A percentile compares a stretch with the other conserved stretches of the same genome.
Evolutionary conservation across 2,797 vertebrate species (phyloP).

Genomic region (Sylvia borin): DNA sequence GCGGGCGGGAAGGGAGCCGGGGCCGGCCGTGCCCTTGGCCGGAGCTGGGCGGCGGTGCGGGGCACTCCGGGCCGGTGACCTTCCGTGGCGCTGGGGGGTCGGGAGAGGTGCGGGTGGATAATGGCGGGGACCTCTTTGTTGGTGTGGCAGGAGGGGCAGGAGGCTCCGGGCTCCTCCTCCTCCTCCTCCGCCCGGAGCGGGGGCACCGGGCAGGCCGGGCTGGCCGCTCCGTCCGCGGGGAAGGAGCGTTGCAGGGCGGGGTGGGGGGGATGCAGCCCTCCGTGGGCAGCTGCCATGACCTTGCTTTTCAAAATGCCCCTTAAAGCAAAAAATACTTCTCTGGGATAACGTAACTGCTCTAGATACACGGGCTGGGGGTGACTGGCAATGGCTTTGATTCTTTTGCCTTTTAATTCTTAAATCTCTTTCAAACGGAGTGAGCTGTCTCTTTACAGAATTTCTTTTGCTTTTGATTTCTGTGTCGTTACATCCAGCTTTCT

Average conservation of each 20-base stretch:
- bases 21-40: not conserved
- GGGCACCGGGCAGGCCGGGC: not conserved
- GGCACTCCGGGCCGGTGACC: not conserved
- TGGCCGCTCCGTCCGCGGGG: not conserved
- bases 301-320: not conserved
- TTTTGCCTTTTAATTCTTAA: not conserved
- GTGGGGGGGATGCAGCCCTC: not conserved
- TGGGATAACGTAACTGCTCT: not conserved
- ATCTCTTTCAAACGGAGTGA: not conserved
- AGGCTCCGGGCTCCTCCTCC: conserved; percentile 31
- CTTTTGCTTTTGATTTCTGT: not conserved
- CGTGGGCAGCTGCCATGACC: not conserved
- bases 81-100: not conserved
- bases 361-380: too few relatives aligned
- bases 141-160: conserved; percentile 32
- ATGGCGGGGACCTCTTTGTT: conserved; percentile 51
- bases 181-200: conserved; percentile 11
- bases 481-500: not conserved
- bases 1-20: not conserved
- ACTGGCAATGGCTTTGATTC: not conserved
- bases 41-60: not conserved
- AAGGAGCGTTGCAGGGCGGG: not conserved
- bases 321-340: not conserved
- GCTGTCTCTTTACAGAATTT: not conserved
- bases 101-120: not conserved